Evolutionary conservation across 1,140 invertebrate species (phyloP).

Genomic region (Solenopsis invicta): DNA sequence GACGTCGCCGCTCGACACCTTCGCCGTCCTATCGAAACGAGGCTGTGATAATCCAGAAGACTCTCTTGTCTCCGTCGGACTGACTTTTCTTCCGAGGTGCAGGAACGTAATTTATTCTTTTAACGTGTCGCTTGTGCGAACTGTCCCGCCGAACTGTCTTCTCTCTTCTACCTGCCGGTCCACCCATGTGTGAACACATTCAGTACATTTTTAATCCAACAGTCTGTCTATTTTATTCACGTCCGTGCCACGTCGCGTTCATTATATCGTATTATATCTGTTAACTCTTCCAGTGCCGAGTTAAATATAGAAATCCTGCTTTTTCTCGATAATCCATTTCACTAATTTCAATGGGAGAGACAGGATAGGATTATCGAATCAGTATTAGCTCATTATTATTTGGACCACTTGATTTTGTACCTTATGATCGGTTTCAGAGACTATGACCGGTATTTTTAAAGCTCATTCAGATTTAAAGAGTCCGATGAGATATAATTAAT

Average conservation of each 20-base stretch:
- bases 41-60: conserved; percentile 76
- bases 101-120: conserved; percentile 57
- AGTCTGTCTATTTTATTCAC: conserved; percentile 44
- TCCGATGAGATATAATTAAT: conserved; percentile 34
- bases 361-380: conserved; percentile 41
- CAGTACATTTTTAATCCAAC: conserved; percentile 60
- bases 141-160: conserved; percentile 57
- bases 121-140: conserved; percentile 61
- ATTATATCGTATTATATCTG: conserved; percentile 55
- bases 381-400: conserved; percentile 40
- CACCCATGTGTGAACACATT: conserved; percentile 58
- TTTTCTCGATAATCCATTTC: conserved; percentile 53
- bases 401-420: conserved; percentile 23
- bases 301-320: conserved; percentile 43
- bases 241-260: conserved; percentile 16
- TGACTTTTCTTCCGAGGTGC: conserved; percentile 59
- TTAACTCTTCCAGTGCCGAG: conserved; percentile 43
- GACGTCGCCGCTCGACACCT: conserved; percentile 51
- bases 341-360: conserved; percentile 40
- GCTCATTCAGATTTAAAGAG: conserved; percentile 5
- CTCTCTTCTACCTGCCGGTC: conserved; percentile 56
- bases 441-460: conserved; percentile 17
- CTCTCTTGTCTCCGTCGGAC: conserved; percentile 63
- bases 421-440: conserved; percentile 25
- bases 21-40: conserved; percentile 68